phyloP scores from a whole-genome alignment of 2,113 vertebrate genomes.

The Ictidomys tridecemlineatus region DNA sequence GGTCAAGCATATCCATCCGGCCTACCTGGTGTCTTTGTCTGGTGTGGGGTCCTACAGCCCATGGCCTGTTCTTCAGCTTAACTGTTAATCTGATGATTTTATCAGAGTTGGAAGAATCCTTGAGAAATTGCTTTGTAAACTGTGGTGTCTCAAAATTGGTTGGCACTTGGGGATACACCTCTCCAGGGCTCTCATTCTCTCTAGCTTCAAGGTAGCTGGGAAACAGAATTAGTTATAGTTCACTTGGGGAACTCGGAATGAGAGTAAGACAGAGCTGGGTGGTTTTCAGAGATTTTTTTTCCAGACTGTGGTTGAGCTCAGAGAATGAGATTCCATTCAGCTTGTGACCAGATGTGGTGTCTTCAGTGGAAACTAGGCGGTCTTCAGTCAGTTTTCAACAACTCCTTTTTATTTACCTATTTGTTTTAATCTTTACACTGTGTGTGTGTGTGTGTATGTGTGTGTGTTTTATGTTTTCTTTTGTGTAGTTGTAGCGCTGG shows the following conservation, averaged over 20 bases:
- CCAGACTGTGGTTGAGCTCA: slow-evolving; percentile 3
- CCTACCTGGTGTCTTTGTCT: slow-evolving; percentile 1
- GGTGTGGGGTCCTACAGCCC: neutral
- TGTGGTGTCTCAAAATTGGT: neutral
- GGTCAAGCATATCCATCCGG: neutral
- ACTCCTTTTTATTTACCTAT: neutral
- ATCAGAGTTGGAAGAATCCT: slow-evolving; percentile 9
- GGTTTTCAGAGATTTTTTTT: slow-evolving; percentile 38
- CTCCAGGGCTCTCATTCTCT: neutral
- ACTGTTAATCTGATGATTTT: slow-evolving; percentile 9
- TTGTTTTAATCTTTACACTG: slow-evolving; percentile 33
- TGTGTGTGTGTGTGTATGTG: neutral
- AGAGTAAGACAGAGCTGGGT: slow-evolving; percentile 53
- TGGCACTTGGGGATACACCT: neutral
- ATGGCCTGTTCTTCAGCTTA: neutral
- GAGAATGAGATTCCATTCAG: slow-evolving; percentile 62
- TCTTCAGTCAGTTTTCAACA: slow-evolving; percentile 15
- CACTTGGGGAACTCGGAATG: slow-evolving; percentile 43
- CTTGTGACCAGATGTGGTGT: slow-evolving; percentile 75
- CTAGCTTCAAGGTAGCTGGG: slow-evolving; percentile 32
- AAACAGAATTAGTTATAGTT: slow-evolving; percentile 59
- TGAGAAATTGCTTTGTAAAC: neutral
- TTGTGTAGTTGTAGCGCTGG: neutral
- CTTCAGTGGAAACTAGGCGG: neutral
- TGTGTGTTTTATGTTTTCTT: neutral